A percentile compares a stretch with the other conserved stretches of the same genome.
phyloP scores from a whole-genome alignment of 2,888 invertebrate genomes.

The Matsumyia berberina region DNA sequence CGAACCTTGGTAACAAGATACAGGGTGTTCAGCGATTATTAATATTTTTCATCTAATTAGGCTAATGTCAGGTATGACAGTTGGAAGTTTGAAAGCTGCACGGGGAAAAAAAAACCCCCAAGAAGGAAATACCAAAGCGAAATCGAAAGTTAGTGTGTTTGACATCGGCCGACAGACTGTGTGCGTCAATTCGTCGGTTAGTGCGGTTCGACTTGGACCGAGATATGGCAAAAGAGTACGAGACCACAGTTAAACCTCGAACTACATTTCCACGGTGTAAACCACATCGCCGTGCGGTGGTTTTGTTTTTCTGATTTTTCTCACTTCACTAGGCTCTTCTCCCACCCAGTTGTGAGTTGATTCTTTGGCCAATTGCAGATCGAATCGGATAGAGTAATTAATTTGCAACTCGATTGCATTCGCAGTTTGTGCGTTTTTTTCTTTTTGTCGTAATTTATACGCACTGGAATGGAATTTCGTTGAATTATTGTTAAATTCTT shows the following conservation, averaged over 20 bases:
- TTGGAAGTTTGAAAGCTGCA: no score
- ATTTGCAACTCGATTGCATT: slow-evolving; percentile 40
- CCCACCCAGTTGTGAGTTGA: not conserved
- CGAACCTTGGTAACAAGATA: slow-evolving; percentile 2
- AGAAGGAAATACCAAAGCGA: slow-evolving; percentile 60
- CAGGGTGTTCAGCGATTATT: not conserved
- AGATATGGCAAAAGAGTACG: slow-evolving; percentile 67
- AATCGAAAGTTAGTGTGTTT: slow-evolving; percentile 61
- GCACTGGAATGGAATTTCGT: slow-evolving; percentile 26
- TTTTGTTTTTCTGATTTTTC: slow-evolving; percentile 28
- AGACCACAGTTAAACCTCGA: slow-evolving; percentile 70
- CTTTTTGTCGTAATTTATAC: no score
- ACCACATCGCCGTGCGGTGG: slow-evolving; percentile 44
- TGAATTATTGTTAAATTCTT: not conserved
- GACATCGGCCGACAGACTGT: slow-evolving; percentile 61
- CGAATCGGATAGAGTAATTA: slow-evolving; percentile 42
- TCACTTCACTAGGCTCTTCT: slow-evolving; percentile 35
- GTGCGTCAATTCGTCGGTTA: slow-evolving; percentile 24
- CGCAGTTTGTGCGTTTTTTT: slow-evolving; percentile 19
- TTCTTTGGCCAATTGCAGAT: slow-evolving; percentile 29
- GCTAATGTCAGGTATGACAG: slow-evolving; percentile 1
- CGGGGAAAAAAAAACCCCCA: not conserved
- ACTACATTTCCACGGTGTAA: slow-evolving; percentile 63
- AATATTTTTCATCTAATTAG: not conserved
- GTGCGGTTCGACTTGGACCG: slow-evolving; percentile 17